Evolutionary conservation across 2,113 vertebrate species (phyloP), one percentile per base, ranked within the genome.

Genomic region (Xiphophorus couchianus): DNA sequence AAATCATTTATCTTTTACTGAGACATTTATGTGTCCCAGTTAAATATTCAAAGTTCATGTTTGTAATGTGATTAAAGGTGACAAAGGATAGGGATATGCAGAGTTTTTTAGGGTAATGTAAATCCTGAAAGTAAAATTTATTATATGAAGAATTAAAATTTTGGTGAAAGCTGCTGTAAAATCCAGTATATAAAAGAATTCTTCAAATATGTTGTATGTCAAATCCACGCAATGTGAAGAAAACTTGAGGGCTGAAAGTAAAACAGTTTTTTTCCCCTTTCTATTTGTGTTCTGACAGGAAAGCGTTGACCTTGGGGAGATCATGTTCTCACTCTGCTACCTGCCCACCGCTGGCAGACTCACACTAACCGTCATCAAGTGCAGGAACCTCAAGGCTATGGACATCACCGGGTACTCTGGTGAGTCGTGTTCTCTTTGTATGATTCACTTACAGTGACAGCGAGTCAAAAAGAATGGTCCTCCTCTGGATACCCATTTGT

Each of bases 271-370:
- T 27, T 58, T 62, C 69, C 39, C 80, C 39, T 75, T 27, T 15
- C 35, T 86, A 39, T 86, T 69, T 86, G 30, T 89, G 75, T 74
- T 93, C 84, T 77, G 88, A 48, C 93, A 99, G 98, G 98, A 99
- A 82, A 99, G 96, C 19, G 97, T 99, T 85, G 98, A 99, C 93
- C 94, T 99, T 82, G 98, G 98, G 15, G 98, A 99, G 95, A 96
- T 99, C 95, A 99, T 99, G 98, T 99, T 99, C 91, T 99, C 98
- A 42, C 95, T 99, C 48, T 99, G 98, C 93, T 99, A 99, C 92
- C 94, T 99, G 91, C 98, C 98, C 81, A 99, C 98, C 0, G 98
- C 98, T 14, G 98, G 98, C 70, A 94, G 97, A 88, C 96, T 99
- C 90, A 99, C 98, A 39, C 91, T 99, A 77, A 99, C 98, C 0